Conservation (phyloP, 1,140 invertebrate species). For the Brachionus manjavacas region DNA sequence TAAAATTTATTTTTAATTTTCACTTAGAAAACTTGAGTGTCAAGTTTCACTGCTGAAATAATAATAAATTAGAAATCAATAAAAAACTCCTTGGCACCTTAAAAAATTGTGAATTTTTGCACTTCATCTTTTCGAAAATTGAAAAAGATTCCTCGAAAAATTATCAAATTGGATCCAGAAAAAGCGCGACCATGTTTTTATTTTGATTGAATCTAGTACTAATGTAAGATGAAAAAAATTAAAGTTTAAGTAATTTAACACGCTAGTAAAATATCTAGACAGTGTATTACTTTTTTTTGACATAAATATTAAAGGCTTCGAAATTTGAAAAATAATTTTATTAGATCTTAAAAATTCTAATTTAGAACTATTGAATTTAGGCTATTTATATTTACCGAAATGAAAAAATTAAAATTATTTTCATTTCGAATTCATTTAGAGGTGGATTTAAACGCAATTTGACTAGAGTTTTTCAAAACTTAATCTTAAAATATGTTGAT, state of each 20-base stretch:
- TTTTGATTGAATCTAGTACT: not conserved
- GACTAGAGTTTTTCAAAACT: not conserved
- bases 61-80: not conserved
- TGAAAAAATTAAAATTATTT: not conserved
- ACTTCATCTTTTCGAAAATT: too few species aligned
- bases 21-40: not conserved
- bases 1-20: not conserved
- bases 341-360: not conserved
- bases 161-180: too few species aligned
- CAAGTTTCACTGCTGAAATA: not conserved
- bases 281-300: not conserved
- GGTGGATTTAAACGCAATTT: not conserved
- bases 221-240: not conserved
- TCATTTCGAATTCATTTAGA: not conserved
- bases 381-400: not conserved
- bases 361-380: not conserved
- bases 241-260: not conserved
- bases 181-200: too few species aligned
- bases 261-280: not conserved
- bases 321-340: slow-evolving; percentile 3
- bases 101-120: not conserved
- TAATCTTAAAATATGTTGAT: not conserved
- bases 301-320: not conserved
- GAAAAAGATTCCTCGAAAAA: too few species aligned
- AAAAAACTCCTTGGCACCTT: not conserved